Evolutionary conservation across 2,888 invertebrate species (phyloP), one percentile per base, ranked within the genome.

Genomic region (Pecten maximus): DNA sequence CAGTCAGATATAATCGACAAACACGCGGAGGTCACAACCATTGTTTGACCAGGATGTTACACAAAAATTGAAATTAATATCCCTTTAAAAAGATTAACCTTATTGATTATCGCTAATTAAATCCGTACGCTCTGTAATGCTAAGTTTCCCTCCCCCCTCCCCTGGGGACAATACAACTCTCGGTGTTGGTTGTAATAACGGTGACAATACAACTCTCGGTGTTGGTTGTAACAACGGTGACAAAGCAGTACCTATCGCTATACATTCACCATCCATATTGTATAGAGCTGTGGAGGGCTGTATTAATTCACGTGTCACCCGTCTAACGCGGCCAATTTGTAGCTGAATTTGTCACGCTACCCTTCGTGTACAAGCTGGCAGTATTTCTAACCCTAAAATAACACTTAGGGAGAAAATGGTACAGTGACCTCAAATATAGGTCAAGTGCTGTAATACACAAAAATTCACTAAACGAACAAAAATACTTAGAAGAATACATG

Each of bases 1-100:
- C 16, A 28, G 28, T 74, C 74, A 28, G 74, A 74, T 74, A 35
- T 74, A 74, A 74, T 74, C 74, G 74, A 74, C 35, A 74, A 74
- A 74, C 74, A 74, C 35, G 16, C 15, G 74, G 74, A 74, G 74
- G 74, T 74, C 74, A 74, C 74, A 28, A 35, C 35, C 35, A 74
- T 74, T 74, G 74, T 74, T 74, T 74, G 74, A 35, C 74, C 74
- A 74, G 74, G 74, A 74, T 74, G 74, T 74, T 74, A 74, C 74
- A 74, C 74, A 35, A 74, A 74, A 74, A 74, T 74, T 28, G 74
- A 74, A 74, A 74, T 74, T 74, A 74, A 74, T 74, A 74, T 74
- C 74, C 74, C 74, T 74, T 74, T 74, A 10, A 74, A 74, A 74
- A 28, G 74, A 74, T 74, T 74, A 74, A 74, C 74, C 35, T 74